Percentiles rank a stretch among this genome's conserved stretches.
Evolutionary conservation across 2,797 vertebrate species (phyloP).

Genomic region (Onychomys torridus): DNA sequence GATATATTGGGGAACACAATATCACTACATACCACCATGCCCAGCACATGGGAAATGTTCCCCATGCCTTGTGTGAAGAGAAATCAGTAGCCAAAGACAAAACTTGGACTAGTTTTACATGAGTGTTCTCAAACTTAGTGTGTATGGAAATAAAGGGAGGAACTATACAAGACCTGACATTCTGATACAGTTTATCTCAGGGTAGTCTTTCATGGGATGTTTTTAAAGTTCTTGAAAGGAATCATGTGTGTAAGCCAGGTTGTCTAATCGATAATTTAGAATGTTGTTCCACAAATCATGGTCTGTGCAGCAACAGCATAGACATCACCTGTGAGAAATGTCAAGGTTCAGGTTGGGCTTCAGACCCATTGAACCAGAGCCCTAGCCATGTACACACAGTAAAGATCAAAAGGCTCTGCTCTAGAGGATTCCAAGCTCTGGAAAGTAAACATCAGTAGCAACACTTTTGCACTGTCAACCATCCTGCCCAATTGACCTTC

Average conservation of each 20-base stretch:
- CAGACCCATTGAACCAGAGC: background rate
- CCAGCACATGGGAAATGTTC: background rate
- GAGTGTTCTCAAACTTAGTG: background rate
- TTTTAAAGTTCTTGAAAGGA: background rate
- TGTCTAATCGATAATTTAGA: conserved; percentile 15
- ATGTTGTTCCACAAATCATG: conserved; percentile 12
- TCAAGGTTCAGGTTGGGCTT: background rate
- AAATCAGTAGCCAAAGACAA: conserved; percentile 17
- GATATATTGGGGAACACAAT: too few species aligned
- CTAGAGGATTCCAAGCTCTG: background rate
- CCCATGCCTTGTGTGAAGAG: background rate
- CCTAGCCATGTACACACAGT: background rate
- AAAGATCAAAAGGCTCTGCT: background rate
- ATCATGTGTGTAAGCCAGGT: background rate
- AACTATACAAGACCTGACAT: background rate
- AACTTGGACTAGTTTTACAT: conserved; percentile 25
- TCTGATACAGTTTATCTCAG: background rate
- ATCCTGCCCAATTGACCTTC: background rate
- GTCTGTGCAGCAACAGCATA: background rate
- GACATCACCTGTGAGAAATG: background rate
- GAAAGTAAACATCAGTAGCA: background rate
- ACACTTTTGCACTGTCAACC: background rate
- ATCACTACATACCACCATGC: background rate
- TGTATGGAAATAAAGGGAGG: background rate
- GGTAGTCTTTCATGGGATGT: background rate